Evolutionary conservation across 2,888 invertebrate genomes (phyloP), one percentile per base, ranked within the genome.

Genomic region (Agrochola macilenta): DNA sequence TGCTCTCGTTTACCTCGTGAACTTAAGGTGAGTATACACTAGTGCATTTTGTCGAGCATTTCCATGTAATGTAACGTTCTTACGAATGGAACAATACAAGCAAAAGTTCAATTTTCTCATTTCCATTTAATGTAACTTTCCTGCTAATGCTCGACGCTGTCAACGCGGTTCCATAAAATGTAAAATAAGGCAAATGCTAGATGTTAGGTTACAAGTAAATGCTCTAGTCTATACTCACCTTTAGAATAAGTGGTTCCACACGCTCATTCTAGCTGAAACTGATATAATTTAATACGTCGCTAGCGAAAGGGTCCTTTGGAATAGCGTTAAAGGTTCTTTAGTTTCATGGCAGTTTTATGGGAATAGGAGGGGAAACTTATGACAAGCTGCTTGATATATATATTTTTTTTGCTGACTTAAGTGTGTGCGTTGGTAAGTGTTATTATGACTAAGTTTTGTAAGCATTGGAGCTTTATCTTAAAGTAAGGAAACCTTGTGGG

Each of bases 291-390:
- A 85, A 83, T 86, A 86, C 83, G 61, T 72, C 39, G 79, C 86
- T 52, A 60, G 58, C 54, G 63, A 63, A 78, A 82, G 74, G 83
- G 83, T 57, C 86, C 58, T 83, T 86, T 86, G 83, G 78, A 83
- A 83, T 63, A 69, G 69, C 69, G 61, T 83, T 85, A 86, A 74
- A 74, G 83, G 86, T 86, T 69, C 83, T 83, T 78, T 83, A 86
- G 86, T 83, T 83, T 83, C 86, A 83, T 86, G 78, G 83, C 78
- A 83, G 74, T 86, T 83, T 83, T 86, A 83, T 83, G 83, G 65
- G 83, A 49, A 61, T 26, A 46, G 69, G 49, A 71, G 61, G 49
- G 71, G 66, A 77, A 74, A 78, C 69, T 83, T 86, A 86, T 83
- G 86, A 60, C 68, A 83, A 49, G 71, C 71, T n/a, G 65, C 49